These are phyloP conservation scores for Dipodomys ordii DNA, from an alignment of 2,113 vertebrate genomes.

Conservation along the genomic window DNA sequence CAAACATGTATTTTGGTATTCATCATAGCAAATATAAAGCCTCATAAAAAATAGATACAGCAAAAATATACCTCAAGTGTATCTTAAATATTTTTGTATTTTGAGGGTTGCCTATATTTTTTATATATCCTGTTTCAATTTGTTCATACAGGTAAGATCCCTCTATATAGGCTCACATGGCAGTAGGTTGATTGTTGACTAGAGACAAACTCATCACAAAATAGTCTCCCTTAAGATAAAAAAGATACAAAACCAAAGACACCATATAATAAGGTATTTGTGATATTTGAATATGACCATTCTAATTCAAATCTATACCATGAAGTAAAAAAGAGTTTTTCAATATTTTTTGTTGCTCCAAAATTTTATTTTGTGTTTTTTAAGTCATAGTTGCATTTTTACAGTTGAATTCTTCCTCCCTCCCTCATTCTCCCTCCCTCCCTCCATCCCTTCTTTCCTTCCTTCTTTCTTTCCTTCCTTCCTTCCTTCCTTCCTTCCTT, in stretches of 20 bases:
- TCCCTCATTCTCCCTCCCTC: too few species aligned
- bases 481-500: too few species aligned
- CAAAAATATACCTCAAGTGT: background rate
- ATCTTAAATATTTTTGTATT: background rate
- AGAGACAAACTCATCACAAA: background rate
- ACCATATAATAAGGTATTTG: background rate
- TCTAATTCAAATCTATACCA: background rate
- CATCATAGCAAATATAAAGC: constrained; percentile 61
- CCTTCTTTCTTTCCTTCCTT: too few species aligned
- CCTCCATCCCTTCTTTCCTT: too few species aligned
- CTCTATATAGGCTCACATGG: background rate
- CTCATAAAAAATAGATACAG: constrained; percentile 49
- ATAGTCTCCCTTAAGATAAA: background rate
- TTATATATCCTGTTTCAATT: constrained; percentile 8
- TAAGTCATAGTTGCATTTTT: background rate
- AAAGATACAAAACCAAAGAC: background rate
- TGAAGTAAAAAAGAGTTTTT: background rate
- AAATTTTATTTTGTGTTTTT: constrained; percentile 30
- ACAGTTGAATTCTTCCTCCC: background rate
- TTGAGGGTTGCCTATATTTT: background rate
- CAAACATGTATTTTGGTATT: constrained; percentile 58
- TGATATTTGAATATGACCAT: background rate
- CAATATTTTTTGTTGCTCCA: background rate
- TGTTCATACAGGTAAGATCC: background rate
- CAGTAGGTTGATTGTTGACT: background rate